These are phyloP conservation scores for Lagopus leucura DNA, from an alignment of 2,113 vertebrate species.

Conservation along the genomic window DNA sequence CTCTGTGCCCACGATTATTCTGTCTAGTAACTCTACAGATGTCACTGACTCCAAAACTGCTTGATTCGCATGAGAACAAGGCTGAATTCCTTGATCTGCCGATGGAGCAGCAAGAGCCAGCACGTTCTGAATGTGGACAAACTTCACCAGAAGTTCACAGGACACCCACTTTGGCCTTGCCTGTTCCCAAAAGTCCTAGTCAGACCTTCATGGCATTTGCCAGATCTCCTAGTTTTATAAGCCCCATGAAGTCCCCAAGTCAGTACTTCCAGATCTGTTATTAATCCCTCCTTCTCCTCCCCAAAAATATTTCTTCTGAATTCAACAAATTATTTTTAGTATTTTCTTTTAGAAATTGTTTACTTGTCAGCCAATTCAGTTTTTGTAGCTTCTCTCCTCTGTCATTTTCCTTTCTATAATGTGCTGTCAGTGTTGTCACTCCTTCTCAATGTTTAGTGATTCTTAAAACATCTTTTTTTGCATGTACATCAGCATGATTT, in stretches of 20 bases:
- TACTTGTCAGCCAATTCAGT: conserved; percentile 43
- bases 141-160: conserved; percentile 67
- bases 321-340: conserved; percentile 52
- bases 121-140: conserved; percentile 74
- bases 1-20: conserved; percentile 76
- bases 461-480: conserved; percentile 25
- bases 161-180: conserved; percentile 74
- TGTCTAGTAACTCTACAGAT: conserved; percentile 83
- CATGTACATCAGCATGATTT: conserved; percentile 46
- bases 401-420: conserved; percentile 46
- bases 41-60: conserved; percentile 79
- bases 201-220: conserved; percentile 75
- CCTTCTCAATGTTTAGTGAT: conserved; percentile 45
- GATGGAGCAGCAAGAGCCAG: conserved; percentile 57
- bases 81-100: conserved; percentile 63
- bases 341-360: conserved; percentile 58
- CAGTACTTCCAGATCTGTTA: conserved; percentile 83
- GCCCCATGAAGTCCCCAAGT: conserved; percentile 82
- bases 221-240: conserved; percentile 82
- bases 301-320: conserved; percentile 19
- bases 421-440: conserved; percentile 53
- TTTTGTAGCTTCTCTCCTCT: conserved; percentile 64
- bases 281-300: conserved; percentile 48
- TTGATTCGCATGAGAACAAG: conserved; percentile 73
- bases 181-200: conserved; percentile 78